Evolutionary conservation across 2,797 vertebrate genomes (phyloP).

Genomic region (Okamejei kenojei): DNA sequence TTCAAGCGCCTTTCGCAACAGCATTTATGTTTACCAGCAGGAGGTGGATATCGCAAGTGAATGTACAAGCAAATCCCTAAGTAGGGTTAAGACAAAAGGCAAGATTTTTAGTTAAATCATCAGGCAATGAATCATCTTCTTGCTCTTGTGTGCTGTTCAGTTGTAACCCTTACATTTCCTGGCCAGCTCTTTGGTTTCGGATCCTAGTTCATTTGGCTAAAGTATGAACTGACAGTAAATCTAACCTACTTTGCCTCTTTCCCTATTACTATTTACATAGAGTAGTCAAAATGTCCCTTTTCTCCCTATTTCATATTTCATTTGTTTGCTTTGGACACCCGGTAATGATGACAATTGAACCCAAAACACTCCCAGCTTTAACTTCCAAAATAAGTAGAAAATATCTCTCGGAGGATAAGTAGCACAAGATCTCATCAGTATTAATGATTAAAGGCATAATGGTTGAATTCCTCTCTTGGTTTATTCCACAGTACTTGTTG

Average conservation of each 20-base stretch:
- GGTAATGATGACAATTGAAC: background rate
- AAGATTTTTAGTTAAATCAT: slow-evolving; percentile 50
- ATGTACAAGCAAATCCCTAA: slow-evolving; percentile 51
- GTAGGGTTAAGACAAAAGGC: slow-evolving; percentile 64
- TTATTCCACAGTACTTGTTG: background rate
- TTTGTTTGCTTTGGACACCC: background rate
- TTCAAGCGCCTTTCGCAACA: slow-evolving; percentile 55
- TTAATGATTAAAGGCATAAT: background rate
- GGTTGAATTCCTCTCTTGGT: background rate
- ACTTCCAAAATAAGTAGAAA: background rate
- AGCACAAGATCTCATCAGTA: too few species aligned
- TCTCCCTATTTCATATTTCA: background rate
- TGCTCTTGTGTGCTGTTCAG: slow-evolving; percentile 37
- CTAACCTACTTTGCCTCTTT: background rate
- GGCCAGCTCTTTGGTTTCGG: slow-evolving; percentile 25
- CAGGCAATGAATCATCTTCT: background rate
- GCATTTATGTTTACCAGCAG: slow-evolving; percentile 76
- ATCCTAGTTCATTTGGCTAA: background rate
- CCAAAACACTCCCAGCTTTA: background rate
- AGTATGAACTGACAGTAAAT: background rate
- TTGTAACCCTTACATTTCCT: slow-evolving; percentile 47
- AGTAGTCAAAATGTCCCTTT: background rate
- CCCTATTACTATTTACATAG: background rate
- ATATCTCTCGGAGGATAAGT: background rate
- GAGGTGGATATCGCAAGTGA: slow-evolving; percentile 76